These are phyloP conservation scores for Amblyraja radiata DNA, from an alignment of 2,797 vertebrate species.

Conservation along the genomic window DNA sequence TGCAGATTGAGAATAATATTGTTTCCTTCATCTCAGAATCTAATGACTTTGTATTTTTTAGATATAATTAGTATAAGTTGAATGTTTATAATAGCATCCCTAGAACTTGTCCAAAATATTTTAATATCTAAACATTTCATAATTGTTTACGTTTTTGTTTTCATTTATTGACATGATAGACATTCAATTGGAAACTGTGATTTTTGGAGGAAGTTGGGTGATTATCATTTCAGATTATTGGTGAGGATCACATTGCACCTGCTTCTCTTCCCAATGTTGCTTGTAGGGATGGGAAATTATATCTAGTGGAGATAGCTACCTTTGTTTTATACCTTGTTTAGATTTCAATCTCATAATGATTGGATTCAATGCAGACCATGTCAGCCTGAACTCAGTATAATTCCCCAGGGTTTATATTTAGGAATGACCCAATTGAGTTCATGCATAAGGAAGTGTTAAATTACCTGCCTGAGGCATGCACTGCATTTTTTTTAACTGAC, in stretches of 20 bases:
- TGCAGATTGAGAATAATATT: not conserved
- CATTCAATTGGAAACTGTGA: not conserved
- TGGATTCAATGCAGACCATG: not conserved
- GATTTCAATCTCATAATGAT: not conserved
- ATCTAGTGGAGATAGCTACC: slow-evolving; percentile 8
- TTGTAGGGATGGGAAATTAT: not conserved
- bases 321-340: slow-evolving; percentile 4
- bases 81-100: not conserved
- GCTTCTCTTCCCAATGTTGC: not conserved
- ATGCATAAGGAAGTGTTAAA: slow-evolving; percentile 21
- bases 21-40: not conserved
- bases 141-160: not conserved
- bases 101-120: not conserved
- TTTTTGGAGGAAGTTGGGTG: not conserved
- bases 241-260: not conserved
- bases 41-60: not conserved
- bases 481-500: slow-evolving; percentile 22
- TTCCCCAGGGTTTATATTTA: slow-evolving; percentile 3
- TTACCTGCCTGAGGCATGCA: slow-evolving; percentile 16
- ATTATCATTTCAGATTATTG: slow-evolving; percentile 2
- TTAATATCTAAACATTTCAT: not conserved
- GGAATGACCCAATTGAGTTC: slow-evolving; percentile 8
- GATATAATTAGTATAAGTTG: not conserved
- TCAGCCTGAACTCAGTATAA: not conserved
- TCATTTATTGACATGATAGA: not conserved